Evolutionary conservation across 2,113 vertebrate genomes (phyloP).

Genomic region (Lepisosteus osseus): DNA sequence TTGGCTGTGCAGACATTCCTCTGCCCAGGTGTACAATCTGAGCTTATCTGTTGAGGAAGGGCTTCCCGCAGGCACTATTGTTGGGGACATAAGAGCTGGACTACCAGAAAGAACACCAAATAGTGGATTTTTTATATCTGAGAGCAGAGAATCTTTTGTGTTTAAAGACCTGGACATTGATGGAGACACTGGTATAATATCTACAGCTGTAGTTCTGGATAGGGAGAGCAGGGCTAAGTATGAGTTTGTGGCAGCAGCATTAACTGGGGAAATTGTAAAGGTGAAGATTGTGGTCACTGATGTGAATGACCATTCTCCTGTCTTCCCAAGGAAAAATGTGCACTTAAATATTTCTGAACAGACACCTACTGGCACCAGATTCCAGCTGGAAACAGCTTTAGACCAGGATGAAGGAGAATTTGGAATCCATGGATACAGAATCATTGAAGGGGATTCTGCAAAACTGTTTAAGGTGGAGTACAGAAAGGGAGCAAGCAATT

Average conservation of each 20-base stretch:
- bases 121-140: slow-evolving; percentile 83
- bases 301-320: slow-evolving; percentile 82
- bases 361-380: slow-evolving; percentile 69
- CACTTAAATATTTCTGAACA: slow-evolving; percentile 76
- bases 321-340: slow-evolving; percentile 63
- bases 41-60: slow-evolving; percentile 79
- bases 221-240: slow-evolving; percentile 77
- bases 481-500: slow-evolving; percentile 31
- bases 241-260: slow-evolving; percentile 82
- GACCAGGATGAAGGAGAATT: slow-evolving; percentile 78
- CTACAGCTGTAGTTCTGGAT: slow-evolving; percentile 78
- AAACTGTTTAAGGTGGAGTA: slow-evolving; percentile 55
- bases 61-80: slow-evolving; percentile 75
- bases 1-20: slow-evolving; percentile 43
- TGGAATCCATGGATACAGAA: slow-evolving; percentile 75
- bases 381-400: slow-evolving; percentile 74
- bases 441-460: slow-evolving; percentile 45
- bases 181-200: slow-evolving; percentile 80
- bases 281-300: slow-evolving; percentile 78
- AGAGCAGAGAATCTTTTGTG: slow-evolving; percentile 80
- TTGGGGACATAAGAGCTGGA: slow-evolving; percentile 77
- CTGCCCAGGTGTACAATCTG: slow-evolving; percentile 73
- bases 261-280: slow-evolving; percentile 77
- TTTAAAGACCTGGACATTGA: slow-evolving; percentile 84
- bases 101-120: slow-evolving; percentile 49